These are phyloP conservation scores for Porites australiensis DNA, from an alignment of 64 coral and sea anemone genomes.

Conservation along the genomic window DNA sequence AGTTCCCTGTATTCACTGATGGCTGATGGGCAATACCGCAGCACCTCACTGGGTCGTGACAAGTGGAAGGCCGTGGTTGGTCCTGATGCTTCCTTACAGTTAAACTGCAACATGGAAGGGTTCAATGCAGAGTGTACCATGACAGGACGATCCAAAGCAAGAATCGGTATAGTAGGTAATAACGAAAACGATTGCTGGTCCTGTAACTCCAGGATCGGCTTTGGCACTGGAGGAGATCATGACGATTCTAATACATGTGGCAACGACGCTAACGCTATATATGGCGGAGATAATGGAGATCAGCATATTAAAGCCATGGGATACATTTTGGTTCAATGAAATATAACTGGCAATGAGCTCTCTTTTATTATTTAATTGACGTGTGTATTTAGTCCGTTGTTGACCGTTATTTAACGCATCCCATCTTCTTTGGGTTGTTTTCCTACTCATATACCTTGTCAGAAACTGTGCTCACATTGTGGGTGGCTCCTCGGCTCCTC, in stretches of 20 bases:
- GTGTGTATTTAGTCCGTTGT: too few species aligned
- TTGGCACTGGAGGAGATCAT: slow-evolving; percentile 30
- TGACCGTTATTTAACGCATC: too few species aligned
- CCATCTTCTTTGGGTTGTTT: too few species aligned
- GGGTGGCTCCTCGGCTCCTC: too few species aligned
- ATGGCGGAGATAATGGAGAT: neutral
- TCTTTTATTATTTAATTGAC: too few species aligned
- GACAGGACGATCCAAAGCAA: neutral
- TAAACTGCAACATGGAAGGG: slow-evolving; percentile 35
- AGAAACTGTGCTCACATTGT: too few species aligned
- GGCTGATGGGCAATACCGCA: slow-evolving; percentile 36
- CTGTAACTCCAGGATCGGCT: slow-evolving; percentile 26
- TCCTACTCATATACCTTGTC: too few species aligned
- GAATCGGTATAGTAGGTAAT: too few species aligned
- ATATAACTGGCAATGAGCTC: too few species aligned
- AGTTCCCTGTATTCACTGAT: slow-evolving; percentile 24
- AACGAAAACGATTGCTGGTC: neutral
- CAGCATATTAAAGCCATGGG: slow-evolving; percentile 8
- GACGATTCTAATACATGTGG: slow-evolving; percentile 29
- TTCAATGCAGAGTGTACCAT: slow-evolving; percentile 5
- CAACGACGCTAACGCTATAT: slow-evolving; percentile 7
- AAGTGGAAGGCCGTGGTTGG: slow-evolving; percentile 28
- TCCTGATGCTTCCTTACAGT: slow-evolving; percentile 18
- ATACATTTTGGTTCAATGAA: slow-evolving; percentile 30
- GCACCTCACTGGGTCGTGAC: slow-evolving; percentile 2